phyloP scores from a whole-genome alignment of 2,797 vertebrate species.

The Sebastes variabilis region DNA sequence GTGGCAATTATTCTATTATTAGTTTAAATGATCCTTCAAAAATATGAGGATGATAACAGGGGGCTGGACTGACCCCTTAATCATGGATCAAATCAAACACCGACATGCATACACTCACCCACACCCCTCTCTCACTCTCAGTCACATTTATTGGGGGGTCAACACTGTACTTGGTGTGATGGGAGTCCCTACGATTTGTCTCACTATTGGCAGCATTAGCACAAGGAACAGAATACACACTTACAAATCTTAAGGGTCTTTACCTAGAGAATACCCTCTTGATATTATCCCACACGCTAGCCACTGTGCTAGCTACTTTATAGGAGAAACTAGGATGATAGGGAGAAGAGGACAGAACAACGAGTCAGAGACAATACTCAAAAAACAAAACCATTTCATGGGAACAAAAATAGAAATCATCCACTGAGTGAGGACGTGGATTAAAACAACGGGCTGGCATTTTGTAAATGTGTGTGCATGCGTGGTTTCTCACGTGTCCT shows the following conservation, averaged over 20 bases:
- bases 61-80: background rate
- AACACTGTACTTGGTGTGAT: slow-evolving; percentile 44
- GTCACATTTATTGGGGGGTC: slow-evolving; percentile 44
- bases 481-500: slow-evolving; percentile 91
- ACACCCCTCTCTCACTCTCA: slow-evolving; percentile 24
- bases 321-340: slow-evolving; percentile 92
- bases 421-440: slow-evolving; percentile 62
- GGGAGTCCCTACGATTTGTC: slow-evolving; percentile 42
- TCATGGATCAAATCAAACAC: slow-evolving; percentile 39
- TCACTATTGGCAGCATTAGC: slow-evolving; percentile 71
- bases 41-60: slow-evolving; percentile 4
- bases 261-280: slow-evolving; percentile 98
- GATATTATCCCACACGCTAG: slow-evolving; percentile 96
- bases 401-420: slow-evolving; percentile 76
- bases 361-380: slow-evolving; percentile 80
- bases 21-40: slow-evolving; percentile 8
- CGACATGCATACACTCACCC: slow-evolving; percentile 54
- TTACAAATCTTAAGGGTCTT: slow-evolving; percentile 81
- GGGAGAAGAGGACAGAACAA: slow-evolving; percentile 82
- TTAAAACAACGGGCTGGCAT: slow-evolving; percentile 48
- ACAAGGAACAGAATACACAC: slow-evolving; percentile 80
- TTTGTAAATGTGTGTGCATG: slow-evolving; percentile 52
- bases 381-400: slow-evolving; percentile 80
- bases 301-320: slow-evolving; percentile 95
- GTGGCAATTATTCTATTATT: background rate